Base-by-base conservation (phyloP, 1,140 invertebrate genomes). In the Caenorhabditis elegans region DNA sequence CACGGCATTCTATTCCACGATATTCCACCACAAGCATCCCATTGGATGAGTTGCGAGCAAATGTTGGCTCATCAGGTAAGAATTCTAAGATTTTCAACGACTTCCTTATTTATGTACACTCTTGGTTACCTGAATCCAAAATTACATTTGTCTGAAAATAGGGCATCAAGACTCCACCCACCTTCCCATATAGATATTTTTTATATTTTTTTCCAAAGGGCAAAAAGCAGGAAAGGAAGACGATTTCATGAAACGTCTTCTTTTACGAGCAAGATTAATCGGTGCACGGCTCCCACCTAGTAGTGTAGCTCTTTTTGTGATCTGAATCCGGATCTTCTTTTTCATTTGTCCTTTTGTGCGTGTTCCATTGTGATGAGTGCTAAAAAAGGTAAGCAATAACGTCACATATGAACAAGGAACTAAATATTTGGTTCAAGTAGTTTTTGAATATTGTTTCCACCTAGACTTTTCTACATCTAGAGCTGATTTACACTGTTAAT, bases 241-340 rank as follows among this genome's bases (percentile, higher is more conserved):
- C 6, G 34, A 19, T 70, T 70, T 70, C 39, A 70, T 70, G 60
- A 70, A 70, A 70, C 34, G 60, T 70, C 60, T 70, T 70, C 60
- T 70, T 70, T 70, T 70, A 70, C 60, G 60, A 70, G 60, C 31
- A 70, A 70, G 60, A 70, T 70, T 39, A 70, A 70, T 70, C 60
- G 60, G 60, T n/a, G 60, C 19, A 13, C 34, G 17, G 60, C 34
- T 39, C 26, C 60, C 31, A 39, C 22, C 34, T n/a, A 5, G 5
- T 0, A 0, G 10, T 22, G n/a, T 5, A 43, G 1, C 5, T 19
- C 39, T 6, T 22, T 19, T 70, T 39, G 22, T 39, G 4, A 70
- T 70, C 34, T 70, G 34, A 70, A 70, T 39, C 60, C 28, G 60
- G 34, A 70, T 39, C n/a, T 70, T 70, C 22, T 22, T 39, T 11